Base-by-base conservation (phyloP, 2,113 vertebrate genomes). In the Trogon surrucura region DNA sequence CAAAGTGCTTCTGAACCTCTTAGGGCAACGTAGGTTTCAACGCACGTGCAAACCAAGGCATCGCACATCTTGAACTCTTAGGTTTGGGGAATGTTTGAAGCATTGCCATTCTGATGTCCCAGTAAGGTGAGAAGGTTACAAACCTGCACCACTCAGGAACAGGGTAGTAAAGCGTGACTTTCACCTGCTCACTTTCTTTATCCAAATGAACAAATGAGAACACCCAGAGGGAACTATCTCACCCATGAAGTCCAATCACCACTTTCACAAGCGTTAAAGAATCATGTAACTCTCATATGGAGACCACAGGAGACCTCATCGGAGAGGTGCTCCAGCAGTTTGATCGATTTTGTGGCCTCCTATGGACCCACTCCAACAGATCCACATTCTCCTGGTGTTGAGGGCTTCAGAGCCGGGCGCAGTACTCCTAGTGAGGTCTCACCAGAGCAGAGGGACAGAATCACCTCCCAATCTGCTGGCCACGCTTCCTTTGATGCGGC, bases 1-100 rank as follows among this genome's bases (percentile, higher is more conserved):
- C 34, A 47, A 61, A 81, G 54, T 1, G 2, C 25, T 80, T 41
- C 1, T 61, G 57, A 57, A 78, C 56, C 32, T 48, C 26, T 3
- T 36, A 12, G 0, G 18, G 60, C 57, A 34, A 14, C 2, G 18
- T 2, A 50, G 10, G 53, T 29, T 54, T 38, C n/a, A 9, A 12
- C 1, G 25, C 48, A 44, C 0, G 0, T 2, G 26, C 1, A 32
- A 75, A 69, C 17, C 21, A 72, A 27, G 44, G 38, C 53, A 16
- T 11, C 6, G 5, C 23, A 54, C 1, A 2, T 10, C 70, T 29
- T 8, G 0, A 64, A 27, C 20, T 48, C 14, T 23, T 13, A 41
- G 53, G 19, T 25, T 53, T 25, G 3, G 48, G 38, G 47, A 50
- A 44, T 6, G 6, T 41, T 45, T 71, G 14, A 18, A 32, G 11